phyloP scores from a whole-genome alignment of 1,140 invertebrate species.

The Zaprionus taronus region DNA sequence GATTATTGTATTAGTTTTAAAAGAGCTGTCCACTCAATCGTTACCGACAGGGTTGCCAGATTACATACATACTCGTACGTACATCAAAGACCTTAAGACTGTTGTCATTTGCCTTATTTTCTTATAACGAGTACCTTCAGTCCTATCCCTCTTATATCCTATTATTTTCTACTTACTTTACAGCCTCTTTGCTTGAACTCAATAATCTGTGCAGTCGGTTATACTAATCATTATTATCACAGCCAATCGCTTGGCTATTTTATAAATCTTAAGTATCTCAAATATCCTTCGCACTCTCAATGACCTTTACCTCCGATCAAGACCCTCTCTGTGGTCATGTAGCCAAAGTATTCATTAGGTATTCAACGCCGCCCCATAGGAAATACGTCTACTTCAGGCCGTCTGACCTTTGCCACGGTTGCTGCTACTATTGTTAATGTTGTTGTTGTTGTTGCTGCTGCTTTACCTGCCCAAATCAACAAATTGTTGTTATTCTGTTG shows the following conservation, averaged over 20 bases:
- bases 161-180: background rate
- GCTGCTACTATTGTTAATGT: constrained; percentile 10
- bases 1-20: too few species aligned
- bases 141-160: too few species aligned
- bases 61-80: too few species aligned
- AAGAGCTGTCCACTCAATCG: too few species aligned
- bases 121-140: too few species aligned
- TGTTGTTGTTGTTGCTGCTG: constrained; percentile 12
- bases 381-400: constrained; percentile 29
- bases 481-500: constrained; percentile 49
- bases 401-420: constrained; percentile 64
- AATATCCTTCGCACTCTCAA: constrained; percentile 14
- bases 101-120: too few species aligned
- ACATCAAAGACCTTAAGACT: background rate
- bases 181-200: too few species aligned
- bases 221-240: background rate
- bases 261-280: background rate
- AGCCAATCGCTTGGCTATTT: background rate
- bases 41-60: too few species aligned
- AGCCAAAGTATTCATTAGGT: constrained; percentile 35
- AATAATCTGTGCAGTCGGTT: too few species aligned
- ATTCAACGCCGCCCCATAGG: constrained; percentile 53
- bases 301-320: constrained; percentile 31
- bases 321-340: constrained; percentile 21
- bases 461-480: constrained; percentile 54